Evolutionary conservation across 1,140 invertebrate genomes (phyloP), one percentile per base, ranked within the genome.

Genomic region (Notospermus geniculatus): DNA sequence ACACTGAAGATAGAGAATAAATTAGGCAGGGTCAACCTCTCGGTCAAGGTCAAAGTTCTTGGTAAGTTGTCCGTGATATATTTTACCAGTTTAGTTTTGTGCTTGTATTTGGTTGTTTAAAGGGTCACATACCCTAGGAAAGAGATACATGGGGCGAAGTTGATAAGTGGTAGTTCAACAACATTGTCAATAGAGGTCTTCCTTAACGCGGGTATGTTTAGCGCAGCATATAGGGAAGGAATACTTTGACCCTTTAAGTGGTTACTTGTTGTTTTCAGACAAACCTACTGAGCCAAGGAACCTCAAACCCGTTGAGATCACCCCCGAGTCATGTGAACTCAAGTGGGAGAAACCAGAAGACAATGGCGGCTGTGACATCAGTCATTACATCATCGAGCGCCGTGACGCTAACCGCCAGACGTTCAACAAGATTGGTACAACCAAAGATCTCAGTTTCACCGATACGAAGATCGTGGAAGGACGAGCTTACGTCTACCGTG

Each of bases 401-500:
- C 86, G 72, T 29, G 72, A 76, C 53, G 78, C 64, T 22, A 92
- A 90, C 36, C 87, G 87, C 29, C 84, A 86, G 29, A 87, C 91
- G 22, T 99, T 95, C 95, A 91, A 92, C 72, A 88, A 92, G 54
- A 92, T 95, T 27, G 77, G 69, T 23, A 65, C 73, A 55, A 62
- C 69, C 4, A 69, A 73, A 2, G 65, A 64, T 15, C 62, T 67
- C 0, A 91, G 88, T 64, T 94, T 91, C 77, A 93, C 89, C 0
- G 91, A 95, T 0, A 89, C 91, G 74, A 89, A 91, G 71, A 82
- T 99, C 5, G 88, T 87, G 2, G 93, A 97, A 81, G 93, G 92
- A 27, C 93, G 96, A 77, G 90, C 95, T 76, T 99, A 99, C 77
- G 93, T 97, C 81, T 98, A 98, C 81, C 87, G 95, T 69, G 90